Percentiles rank a stretch among this genome's conserved stretches.
phyloP scores from a whole-genome alignment of 2,888 invertebrate species.

The Leptinotarsa peninsularis region DNA sequence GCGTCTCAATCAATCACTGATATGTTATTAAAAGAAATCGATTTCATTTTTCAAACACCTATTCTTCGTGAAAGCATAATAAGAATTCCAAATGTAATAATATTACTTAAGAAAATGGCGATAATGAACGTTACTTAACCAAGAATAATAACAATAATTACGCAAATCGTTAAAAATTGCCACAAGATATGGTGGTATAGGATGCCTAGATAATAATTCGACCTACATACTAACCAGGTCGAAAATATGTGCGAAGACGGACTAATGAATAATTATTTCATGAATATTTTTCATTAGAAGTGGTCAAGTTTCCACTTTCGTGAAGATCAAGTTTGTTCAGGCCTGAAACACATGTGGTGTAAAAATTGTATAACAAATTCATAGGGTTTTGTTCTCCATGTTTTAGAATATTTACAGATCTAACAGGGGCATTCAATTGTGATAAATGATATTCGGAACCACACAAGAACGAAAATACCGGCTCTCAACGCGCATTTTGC shows the following conservation, averaged over 20 bases:
- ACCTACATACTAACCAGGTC: constrained; percentile 43
- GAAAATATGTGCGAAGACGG: constrained; percentile 26
- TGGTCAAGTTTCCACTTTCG: not conserved
- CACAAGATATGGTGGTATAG: constrained; percentile 25
- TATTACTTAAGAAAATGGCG: constrained; percentile 43
- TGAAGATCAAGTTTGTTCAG: constrained; percentile 1
- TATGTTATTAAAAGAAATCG: constrained; percentile 21
- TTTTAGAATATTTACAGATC: no score
- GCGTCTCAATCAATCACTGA: not conserved
- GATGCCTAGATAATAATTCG: constrained; percentile 28
- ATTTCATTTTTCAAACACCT: constrained; percentile 29
- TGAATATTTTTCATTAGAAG: not conserved
- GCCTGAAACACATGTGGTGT: not conserved
- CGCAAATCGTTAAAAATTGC: constrained; percentile 40
- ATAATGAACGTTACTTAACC: constrained; percentile 45
- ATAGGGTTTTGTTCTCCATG: no score
- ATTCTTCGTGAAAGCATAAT: constrained; percentile 41
- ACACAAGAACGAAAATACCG: no score
- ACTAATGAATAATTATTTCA: constrained; percentile 7
- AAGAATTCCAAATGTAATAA: constrained; percentile 30
- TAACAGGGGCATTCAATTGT: no score
- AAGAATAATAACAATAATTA: constrained; percentile 43
- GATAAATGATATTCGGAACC: no score
- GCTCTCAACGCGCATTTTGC: no score
- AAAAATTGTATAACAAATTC: not conserved